phyloP scores from a whole-genome alignment of 2,888 invertebrate genomes.

The Gasteruption jaculator region DNA sequence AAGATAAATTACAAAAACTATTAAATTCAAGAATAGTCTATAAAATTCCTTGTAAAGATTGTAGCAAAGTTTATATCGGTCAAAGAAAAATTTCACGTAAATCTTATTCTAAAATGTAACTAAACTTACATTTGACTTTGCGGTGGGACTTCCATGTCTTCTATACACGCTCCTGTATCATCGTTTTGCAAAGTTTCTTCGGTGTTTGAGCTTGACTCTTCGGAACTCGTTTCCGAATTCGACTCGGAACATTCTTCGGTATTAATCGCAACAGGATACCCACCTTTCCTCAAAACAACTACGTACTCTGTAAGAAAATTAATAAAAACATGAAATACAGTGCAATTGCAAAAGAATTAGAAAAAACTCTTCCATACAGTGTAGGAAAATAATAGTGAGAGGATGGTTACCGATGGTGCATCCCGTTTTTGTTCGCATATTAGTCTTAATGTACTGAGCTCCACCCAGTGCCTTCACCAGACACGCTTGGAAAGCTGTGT shows the following conservation, averaged over 20 bases:
- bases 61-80: neutral
- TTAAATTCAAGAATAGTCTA: too few relatives aligned
- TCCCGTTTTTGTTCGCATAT: constrained; percentile 56
- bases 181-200: constrained; percentile 40
- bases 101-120: too few relatives aligned
- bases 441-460: constrained; percentile 54
- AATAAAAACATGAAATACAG: constrained; percentile 17
- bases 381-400: too few relatives aligned
- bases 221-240: constrained; percentile 31
- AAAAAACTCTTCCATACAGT: too few relatives aligned
- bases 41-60: neutral
- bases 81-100: constrained; percentile 3
- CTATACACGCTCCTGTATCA: constrained; percentile 43
- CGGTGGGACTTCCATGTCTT: constrained; percentile 49
- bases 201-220: constrained; percentile 52
- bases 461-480: constrained; percentile 60
- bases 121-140: constrained; percentile 53
- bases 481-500: constrained; percentile 50
- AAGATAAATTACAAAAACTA: too few relatives aligned
- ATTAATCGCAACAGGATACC: constrained; percentile 53
- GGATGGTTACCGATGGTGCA: constrained; percentile 58
- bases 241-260: constrained; percentile 22
- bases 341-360: too few relatives aligned
- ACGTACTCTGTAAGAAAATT: constrained; percentile 53
- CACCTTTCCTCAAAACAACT: constrained; percentile 55